phyloP scores from a whole-genome alignment of 1,140 invertebrate genomes.

The Bombyx mori region ASM3026992v2 NC_085116.1:17057001-17057500 shows the following conservation, averaged over 20 bases:
- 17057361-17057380: conserved; percentile 54
- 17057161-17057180: conserved; percentile 61
- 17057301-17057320: conserved; percentile 60
- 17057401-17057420: conserved; percentile 52
- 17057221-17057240: conserved; percentile 20
- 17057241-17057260: conserved; percentile 7
- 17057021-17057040: conserved; percentile 60
- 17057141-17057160: conserved; percentile 65
- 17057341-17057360: conserved; percentile 44
- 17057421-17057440: conserved; percentile 62
- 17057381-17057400: conserved; percentile 56
- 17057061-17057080: conserved; percentile 18
- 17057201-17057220: conserved; percentile 55
- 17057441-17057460: conserved; percentile 61
- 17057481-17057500: conserved; percentile 52
- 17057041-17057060: conserved; percentile 65
- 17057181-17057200: conserved; percentile 61
- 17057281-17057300: conserved; percentile 64
- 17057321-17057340: conserved; percentile 58
- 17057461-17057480: conserved; percentile 50
- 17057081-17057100: not conserved
- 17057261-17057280: conserved; percentile 58
- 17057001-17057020: conserved; percentile 42
- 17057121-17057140: conserved; percentile 35
- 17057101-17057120: conserved; percentile 5